Evolutionary conservation across 2,888 invertebrate species (phyloP).

Genomic region (Rutpela maculata): DNA sequence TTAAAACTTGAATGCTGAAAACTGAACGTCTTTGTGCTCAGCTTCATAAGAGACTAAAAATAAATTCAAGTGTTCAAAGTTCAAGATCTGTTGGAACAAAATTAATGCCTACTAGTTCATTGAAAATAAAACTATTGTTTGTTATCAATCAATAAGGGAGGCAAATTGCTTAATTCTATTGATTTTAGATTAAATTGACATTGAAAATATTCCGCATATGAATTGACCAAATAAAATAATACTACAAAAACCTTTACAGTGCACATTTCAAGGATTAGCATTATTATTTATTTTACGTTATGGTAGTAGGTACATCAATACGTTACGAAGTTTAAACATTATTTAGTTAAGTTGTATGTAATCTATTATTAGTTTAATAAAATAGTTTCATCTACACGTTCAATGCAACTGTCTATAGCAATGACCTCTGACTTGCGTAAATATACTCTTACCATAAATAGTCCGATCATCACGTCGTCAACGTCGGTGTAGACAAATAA

Average conservation of each 20-base stretch:
- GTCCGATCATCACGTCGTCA: too few species aligned
- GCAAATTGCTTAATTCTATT: not conserved
- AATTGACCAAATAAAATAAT: not conserved
- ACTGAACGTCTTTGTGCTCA: not conserved
- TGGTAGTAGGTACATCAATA: too few species aligned
- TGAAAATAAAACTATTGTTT: constrained; percentile 7
- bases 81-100: not conserved
- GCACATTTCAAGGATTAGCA: not conserved
- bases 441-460: too few species aligned
- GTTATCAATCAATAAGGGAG: not conserved
- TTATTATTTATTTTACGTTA: not conserved
- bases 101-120: not conserved
- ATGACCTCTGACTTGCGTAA: too few species aligned
- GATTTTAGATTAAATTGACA: not conserved
- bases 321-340: too few species aligned
- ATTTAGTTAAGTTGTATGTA: too few species aligned
- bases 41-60: too few species aligned
- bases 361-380: too few species aligned
- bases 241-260: not conserved
- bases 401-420: too few species aligned
- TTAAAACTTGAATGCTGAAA: not conserved
- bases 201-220: not conserved
- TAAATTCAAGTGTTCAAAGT: too few species aligned
- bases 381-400: too few species aligned
- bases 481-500: too few species aligned